Percentiles rank a stretch among this genome's conserved stretches.
Evolutionary conservation across 2,888 invertebrate species (phyloP).

Genomic region (Dryomyza anilis): DNA sequence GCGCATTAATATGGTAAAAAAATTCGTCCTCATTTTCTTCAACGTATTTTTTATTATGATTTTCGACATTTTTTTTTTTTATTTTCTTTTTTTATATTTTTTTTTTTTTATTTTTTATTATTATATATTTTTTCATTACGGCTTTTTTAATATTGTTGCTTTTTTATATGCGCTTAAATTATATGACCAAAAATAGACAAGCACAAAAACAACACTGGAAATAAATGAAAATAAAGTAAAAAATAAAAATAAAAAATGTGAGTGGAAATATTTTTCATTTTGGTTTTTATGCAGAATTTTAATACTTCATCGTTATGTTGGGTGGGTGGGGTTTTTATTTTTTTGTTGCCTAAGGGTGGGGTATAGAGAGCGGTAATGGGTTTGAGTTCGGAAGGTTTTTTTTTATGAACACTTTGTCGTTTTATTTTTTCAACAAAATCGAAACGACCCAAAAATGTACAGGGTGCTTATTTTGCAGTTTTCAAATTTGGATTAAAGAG

Average conservation of each 20-base stretch:
- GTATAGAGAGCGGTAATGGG: no score
- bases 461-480: no score
- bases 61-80: conserved; percentile 26
- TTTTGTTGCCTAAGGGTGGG: no score
- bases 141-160: conserved; percentile 12
- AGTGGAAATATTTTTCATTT: conserved; percentile 21
- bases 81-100: conserved; percentile 8
- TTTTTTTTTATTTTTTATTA: conserved; percentile 13
- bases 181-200: conserved; percentile 22
- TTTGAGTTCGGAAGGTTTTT: background rate
- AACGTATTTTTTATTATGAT: conserved; percentile 30
- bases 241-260: conserved; percentile 10
- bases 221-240: conserved; percentile 28
- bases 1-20: no score
- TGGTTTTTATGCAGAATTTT: conserved; percentile 22
- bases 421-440: conserved; percentile 27
- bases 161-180: conserved; percentile 28
- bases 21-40: conserved; percentile 37
- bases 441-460: conserved; percentile 15
- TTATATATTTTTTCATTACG: no score
- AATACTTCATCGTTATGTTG: background rate
- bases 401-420: conserved; percentile 24
- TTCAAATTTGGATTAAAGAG: no score
- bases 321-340: background rate
- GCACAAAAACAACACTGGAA: background rate